phyloP scores from a whole-genome alignment of 2,888 invertebrate genomes.

The Uloborus plumipes region DNA sequence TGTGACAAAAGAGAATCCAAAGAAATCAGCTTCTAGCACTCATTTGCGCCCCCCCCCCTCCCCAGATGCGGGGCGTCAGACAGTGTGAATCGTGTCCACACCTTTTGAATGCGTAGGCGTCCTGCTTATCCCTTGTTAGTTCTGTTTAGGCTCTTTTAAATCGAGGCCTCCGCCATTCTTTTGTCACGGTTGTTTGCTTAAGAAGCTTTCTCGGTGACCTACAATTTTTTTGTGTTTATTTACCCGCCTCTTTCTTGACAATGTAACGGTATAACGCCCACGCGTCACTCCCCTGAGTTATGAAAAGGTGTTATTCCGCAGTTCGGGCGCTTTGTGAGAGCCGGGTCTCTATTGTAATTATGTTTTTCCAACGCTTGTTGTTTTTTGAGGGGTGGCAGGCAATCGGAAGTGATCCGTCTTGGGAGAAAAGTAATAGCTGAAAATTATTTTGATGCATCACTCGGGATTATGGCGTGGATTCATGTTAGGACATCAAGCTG shows the following conservation, averaged over 20 bases:
- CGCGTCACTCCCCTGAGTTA: neutral
- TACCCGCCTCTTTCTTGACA: constrained; percentile 2
- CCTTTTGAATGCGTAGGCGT: constrained; percentile 49
- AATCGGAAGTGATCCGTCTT: constrained; percentile 22
- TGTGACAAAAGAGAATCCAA: too few species aligned
- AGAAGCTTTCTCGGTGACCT: constrained; percentile 62
- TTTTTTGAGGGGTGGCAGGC: constrained; percentile 6
- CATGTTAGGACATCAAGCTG: constrained; percentile 36
- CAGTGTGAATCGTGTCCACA: constrained; percentile 41
- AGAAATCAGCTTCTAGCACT: too few species aligned
- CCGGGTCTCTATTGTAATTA: too few species aligned
- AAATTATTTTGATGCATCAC: constrained; percentile 55
- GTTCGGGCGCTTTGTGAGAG: neutral
- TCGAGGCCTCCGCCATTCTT: constrained; percentile 48
- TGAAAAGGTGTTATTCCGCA: constrained; percentile 7
- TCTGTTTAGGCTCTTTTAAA: constrained; percentile 53
- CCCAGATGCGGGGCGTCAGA: constrained; percentile 23
- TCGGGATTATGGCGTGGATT: neutral
- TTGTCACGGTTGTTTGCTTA: constrained; percentile 60
- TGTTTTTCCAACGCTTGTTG: neutral
- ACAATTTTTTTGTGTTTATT: constrained; percentile 48
- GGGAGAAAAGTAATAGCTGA: constrained; percentile 19
- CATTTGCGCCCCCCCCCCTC: too few species aligned
- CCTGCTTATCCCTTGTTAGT: constrained; percentile 51
- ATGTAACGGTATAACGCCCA: constrained; percentile 58